Percentiles rank a stretch among this genome's conserved stretches.
These are phyloP conservation scores for Melinaea marsaeus DNA, from an alignment of 2,888 invertebrate genomes.

Conservation along the genomic window DNA sequence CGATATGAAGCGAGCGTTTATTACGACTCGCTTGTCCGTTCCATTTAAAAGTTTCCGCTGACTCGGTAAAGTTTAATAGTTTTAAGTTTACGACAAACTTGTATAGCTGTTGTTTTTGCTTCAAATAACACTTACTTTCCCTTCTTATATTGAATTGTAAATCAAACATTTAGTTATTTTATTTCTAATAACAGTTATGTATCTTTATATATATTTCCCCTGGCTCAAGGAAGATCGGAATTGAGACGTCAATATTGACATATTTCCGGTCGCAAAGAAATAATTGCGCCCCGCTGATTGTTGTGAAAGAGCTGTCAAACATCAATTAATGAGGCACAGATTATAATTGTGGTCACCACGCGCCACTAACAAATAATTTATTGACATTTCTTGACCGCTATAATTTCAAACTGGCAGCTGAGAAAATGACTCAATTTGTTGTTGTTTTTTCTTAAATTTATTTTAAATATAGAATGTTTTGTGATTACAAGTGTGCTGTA, in stretches of 20 bases:
- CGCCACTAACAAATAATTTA: constrained; percentile 38
- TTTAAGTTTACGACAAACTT: constrained; percentile 20
- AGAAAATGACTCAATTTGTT: constrained; percentile 17
- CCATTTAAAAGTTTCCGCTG: constrained; percentile 49
- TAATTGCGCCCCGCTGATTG: constrained; percentile 64
- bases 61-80: constrained; percentile 38
- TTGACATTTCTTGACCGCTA: constrained; percentile 36
- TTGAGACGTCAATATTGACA: constrained; percentile 63
- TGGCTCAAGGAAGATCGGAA: constrained; percentile 51
- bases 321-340: constrained; percentile 60
- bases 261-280: constrained; percentile 57
- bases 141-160: background rate
- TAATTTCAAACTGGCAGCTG: constrained; percentile 34
- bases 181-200: background rate
- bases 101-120: background rate
- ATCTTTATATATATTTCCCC: constrained; percentile 12
- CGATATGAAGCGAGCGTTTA: constrained; percentile 58
- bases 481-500: constrained; percentile 14
- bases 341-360: constrained; percentile 50
- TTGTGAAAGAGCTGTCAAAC: constrained; percentile 71
- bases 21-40: constrained; percentile 45
- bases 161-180: background rate
- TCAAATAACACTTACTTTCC: background rate
- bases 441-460: constrained; percentile 5
- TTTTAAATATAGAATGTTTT: background rate